Evolutionary conservation across 2,113 vertebrate species (phyloP).

Genomic region (Morone saxatilis): DNA sequence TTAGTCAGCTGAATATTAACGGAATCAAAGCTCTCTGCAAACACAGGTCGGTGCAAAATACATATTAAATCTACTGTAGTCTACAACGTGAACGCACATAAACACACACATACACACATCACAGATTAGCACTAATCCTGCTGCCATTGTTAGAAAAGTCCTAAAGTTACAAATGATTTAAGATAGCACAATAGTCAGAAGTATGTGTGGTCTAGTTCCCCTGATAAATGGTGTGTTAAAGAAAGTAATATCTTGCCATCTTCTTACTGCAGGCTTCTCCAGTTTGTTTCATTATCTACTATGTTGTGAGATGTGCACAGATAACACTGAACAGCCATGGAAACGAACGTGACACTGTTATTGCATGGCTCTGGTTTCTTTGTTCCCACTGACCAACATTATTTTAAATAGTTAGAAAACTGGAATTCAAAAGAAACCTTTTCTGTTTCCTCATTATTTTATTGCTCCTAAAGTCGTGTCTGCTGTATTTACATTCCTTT

Average conservation of each 20-base stretch:
- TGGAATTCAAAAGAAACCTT: background rate
- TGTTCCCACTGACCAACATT: background rate
- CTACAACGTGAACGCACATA: background rate
- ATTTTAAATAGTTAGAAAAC: background rate
- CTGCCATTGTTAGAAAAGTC: slow-evolving; percentile 20
- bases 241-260: background rate
- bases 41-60: background rate
- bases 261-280: background rate
- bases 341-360: background rate
- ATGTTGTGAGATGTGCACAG: background rate
- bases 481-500: slow-evolving; percentile 3
- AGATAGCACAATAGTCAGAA: background rate
- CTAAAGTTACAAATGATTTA: background rate
- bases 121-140: slow-evolving; percentile 44
- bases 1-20: background rate
- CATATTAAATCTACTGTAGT: slow-evolving; percentile 7
- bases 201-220: background rate
- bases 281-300: background rate
- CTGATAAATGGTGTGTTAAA: background rate
- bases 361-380: background rate
- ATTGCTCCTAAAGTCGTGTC: background rate
- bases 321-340: too few species aligned
- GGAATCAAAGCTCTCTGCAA: background rate
- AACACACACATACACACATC: background rate
- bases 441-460: too few species aligned